Evolutionary conservation across 35 echinoderm and acorn worm species (phyloP).

Genomic region (Lytechinus pictus): DNA sequence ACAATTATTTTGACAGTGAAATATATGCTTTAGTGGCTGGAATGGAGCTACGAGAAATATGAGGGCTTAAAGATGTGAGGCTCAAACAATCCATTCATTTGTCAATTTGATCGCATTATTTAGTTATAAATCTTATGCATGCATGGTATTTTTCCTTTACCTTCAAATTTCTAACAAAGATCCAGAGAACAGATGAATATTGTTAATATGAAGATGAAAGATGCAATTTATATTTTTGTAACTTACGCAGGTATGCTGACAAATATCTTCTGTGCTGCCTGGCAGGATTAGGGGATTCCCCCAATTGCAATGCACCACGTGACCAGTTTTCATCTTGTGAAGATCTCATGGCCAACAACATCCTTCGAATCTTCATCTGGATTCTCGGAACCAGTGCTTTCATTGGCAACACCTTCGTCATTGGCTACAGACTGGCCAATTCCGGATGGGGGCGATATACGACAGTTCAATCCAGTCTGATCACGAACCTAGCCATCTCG

Average conservation of each 20-base stretch:
- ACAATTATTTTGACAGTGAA: no score
- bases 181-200: neutral
- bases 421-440: no score
- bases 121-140: neutral
- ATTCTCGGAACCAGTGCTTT: constrained; percentile 63
- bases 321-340: constrained; percentile 72
- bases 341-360: constrained; percentile 63
- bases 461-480: no score
- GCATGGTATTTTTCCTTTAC: neutral
- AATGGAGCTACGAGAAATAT: no score
- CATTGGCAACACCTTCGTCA: constrained; percentile 59
- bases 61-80: no score
- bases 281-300: neutral
- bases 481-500: no score
- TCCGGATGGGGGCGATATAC: no score
- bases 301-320: constrained; percentile 48
- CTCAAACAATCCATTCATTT: no score
- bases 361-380: constrained; percentile 61
- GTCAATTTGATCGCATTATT: no score
- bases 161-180: neutral
- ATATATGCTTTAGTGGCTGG: no score
- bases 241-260: constrained; percentile 54
- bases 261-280: constrained; percentile 61
- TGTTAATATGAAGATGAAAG: constrained; percentile 22
- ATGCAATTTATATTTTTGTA: constrained; percentile 18